Conservation (phyloP, 2,888 invertebrate genomes). For the Ectemnius cavifrons region DNA sequence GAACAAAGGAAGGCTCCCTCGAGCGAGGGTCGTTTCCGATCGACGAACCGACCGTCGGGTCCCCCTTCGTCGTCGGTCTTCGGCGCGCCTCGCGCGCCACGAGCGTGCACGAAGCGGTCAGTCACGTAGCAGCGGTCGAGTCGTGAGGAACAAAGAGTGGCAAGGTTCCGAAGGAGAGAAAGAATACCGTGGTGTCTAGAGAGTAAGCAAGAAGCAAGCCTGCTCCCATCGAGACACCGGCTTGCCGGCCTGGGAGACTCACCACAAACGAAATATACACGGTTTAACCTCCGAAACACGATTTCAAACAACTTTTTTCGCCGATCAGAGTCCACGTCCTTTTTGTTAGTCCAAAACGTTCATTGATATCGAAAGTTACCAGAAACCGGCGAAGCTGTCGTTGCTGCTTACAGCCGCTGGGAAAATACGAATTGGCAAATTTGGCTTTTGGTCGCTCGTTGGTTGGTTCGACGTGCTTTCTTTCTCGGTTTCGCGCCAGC, state of each 20-base stretch:
- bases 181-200: slow-evolving; percentile 15
- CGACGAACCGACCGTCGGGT: slow-evolving; percentile 68
- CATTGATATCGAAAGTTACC: no score
- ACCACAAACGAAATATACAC: no score
- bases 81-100: slow-evolving; percentile 57
- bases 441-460: no score
- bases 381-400: no score
- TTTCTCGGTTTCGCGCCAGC: no score
- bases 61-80: slow-evolving; percentile 60
- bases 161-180: slow-evolving; percentile 33
- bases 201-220: slow-evolving; percentile 35
- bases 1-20: slow-evolving; percentile 65
- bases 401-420: no score
- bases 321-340: no score
- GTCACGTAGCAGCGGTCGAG: slow-evolving; percentile 70
- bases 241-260: slow-evolving; percentile 21
- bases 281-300: no score
- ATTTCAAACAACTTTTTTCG: no score
- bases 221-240: slow-evolving; percentile 25
- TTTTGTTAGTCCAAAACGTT: no score
- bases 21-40: slow-evolving; percentile 68
- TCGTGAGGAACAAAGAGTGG: slow-evolving; percentile 64
- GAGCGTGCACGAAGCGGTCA: slow-evolving; percentile 63
- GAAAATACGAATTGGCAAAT: no score
- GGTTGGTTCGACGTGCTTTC: no score